Evolutionary conservation across 2,797 vertebrate genomes (phyloP).

Genomic region (Amblyopsis hoosieri): DNA sequence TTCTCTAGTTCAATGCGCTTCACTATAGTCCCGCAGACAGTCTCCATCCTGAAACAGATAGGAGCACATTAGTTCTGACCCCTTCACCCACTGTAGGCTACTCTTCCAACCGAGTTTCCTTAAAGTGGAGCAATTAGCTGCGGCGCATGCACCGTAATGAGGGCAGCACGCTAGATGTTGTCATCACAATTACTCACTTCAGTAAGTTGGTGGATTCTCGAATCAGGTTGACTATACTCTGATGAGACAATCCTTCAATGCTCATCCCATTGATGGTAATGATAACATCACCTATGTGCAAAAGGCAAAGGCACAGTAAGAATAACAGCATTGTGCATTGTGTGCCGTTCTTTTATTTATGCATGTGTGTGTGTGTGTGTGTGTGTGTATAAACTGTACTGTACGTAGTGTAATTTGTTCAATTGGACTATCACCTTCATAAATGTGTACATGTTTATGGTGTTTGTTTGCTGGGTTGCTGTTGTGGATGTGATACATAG

Average conservation of each 20-base stretch:
- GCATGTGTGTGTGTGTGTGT: neutral
- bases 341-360: constrained; percentile 1
- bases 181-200: constrained; percentile 76
- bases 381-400: neutral
- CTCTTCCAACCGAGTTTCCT: neutral
- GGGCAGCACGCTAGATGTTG: neutral
- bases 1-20: constrained; percentile 89
- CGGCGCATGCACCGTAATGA: neutral
- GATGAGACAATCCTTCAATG: constrained; percentile 84
- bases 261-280: constrained; percentile 84
- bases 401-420: too few relatives aligned
- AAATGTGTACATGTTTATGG: too few relatives aligned
- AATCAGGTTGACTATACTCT: constrained; percentile 86
- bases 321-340: neutral
- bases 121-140: neutral
- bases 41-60: constrained; percentile 84
- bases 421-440: too few relatives aligned
- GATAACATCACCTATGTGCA: constrained; percentile 85
- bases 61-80: constrained; percentile 1
- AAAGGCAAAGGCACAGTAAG: constrained; percentile 18
- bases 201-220: constrained; percentile 85
- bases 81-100: neutral
- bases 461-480: too few relatives aligned
- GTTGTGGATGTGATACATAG: too few relatives aligned
- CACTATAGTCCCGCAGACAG: constrained; percentile 83